phyloP scores from a whole-genome alignment of 2,113 vertebrate genomes.

The Bagarius yarrelli region DNA sequence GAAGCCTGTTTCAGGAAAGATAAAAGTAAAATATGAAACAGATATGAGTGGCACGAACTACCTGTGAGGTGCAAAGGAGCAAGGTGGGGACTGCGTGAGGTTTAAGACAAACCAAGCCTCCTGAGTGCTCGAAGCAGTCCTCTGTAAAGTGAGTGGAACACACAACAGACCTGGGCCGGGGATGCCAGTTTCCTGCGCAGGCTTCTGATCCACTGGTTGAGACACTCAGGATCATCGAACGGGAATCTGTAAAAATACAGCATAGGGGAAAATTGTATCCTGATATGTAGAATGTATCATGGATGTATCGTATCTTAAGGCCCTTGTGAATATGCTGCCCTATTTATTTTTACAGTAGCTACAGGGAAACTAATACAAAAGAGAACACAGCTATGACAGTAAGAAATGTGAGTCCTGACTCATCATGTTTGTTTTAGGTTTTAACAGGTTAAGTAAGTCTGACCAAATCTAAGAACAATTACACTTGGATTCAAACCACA shows the following conservation, averaged over 20 bases:
- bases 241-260: slow-evolving; percentile 33
- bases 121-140: slow-evolving; percentile 38
- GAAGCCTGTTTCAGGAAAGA: neutral
- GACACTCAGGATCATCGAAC: slow-evolving; percentile 33
- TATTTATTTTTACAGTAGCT: neutral
- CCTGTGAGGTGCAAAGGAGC: slow-evolving; percentile 51
- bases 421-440: too few relatives aligned
- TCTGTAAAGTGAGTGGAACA: slow-evolving; percentile 44
- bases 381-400: neutral
- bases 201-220: slow-evolving; percentile 45
- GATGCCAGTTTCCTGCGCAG: slow-evolving; percentile 38
- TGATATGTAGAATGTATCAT: too few relatives aligned
- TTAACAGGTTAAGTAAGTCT: too few relatives aligned
- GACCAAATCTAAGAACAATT: too few relatives aligned
- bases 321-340: too few relatives aligned
- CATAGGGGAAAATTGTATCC: too few relatives aligned
- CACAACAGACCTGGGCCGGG: slow-evolving; percentile 40
- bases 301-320: too few relatives aligned
- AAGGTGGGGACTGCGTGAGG: slow-evolving; percentile 54
- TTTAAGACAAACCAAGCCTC: slow-evolving; percentile 27
- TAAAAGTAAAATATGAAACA: neutral
- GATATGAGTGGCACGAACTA: neutral
- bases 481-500: too few relatives aligned
- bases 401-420: neutral
- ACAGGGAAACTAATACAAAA: neutral